Conservation (phyloP, 2,113 vertebrate genomes). For the Sinosuthora webbiana region DNA sequence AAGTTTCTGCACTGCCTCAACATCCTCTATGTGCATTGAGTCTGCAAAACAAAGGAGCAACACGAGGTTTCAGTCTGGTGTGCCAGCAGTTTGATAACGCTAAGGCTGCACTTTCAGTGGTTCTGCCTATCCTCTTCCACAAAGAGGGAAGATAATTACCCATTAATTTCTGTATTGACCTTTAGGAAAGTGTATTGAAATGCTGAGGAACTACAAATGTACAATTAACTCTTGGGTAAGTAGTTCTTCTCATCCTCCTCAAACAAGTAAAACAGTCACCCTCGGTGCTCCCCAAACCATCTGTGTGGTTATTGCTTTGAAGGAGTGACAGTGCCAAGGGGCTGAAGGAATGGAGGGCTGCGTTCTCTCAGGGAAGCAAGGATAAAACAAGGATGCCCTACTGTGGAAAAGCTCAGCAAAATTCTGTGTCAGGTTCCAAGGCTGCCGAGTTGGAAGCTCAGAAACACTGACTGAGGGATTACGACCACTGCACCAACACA, state of each 20-base stretch:
- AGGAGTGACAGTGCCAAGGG: background rate
- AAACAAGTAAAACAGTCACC: background rate
- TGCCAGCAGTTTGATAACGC: background rate
- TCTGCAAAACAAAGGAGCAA: constrained; percentile 76
- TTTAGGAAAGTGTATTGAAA: background rate
- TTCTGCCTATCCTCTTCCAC: background rate
- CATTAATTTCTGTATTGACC: background rate
- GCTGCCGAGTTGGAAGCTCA: background rate
- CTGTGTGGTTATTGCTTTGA: background rate
- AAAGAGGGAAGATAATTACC: background rate
- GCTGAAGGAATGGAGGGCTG: background rate
- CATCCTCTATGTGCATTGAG: constrained; percentile 99
- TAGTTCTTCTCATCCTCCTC: background rate
- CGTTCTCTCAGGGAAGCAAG: background rate
- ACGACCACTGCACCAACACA: background rate
- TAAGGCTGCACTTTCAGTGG: background rate
- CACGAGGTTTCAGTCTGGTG: constrained; percentile 10
- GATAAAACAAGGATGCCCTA: background rate
- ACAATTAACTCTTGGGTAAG: background rate
- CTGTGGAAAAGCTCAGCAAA: background rate
- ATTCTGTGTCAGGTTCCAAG: background rate
- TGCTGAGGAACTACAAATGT: background rate
- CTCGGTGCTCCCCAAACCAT: background rate
- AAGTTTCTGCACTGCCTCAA: constrained; percentile 97
- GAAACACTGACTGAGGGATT: background rate